phyloP scores from a whole-genome alignment of 35 echinoderm and acorn worm genomes.

The Nesometra sesokonis region DNA sequence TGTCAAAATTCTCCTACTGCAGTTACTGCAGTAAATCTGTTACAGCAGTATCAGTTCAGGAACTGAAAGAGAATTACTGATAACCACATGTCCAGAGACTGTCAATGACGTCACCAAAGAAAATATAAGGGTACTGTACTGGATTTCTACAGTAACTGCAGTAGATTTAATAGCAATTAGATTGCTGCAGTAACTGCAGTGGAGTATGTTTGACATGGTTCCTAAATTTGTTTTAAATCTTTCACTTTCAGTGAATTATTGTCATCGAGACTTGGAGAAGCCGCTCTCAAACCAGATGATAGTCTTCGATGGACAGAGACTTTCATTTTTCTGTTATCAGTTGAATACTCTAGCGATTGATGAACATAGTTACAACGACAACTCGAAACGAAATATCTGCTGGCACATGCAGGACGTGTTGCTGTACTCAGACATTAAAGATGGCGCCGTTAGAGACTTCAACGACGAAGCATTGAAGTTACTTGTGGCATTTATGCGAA shows the following conservation, averaged over 20 bases:
- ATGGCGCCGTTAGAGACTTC: slow-evolving; percentile 24
- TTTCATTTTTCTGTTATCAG: slow-evolving; percentile 63
- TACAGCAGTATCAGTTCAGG: too few relatives aligned
- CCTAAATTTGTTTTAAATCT: not conserved
- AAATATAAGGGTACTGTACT: too few relatives aligned
- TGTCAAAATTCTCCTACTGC: too few relatives aligned
- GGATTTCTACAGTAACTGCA: too few relatives aligned
- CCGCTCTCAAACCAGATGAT: slow-evolving; percentile 51
- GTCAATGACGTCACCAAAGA: too few relatives aligned
- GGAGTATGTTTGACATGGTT: too few relatives aligned
- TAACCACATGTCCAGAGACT: too few relatives aligned
- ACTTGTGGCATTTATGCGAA: slow-evolving; percentile 40
- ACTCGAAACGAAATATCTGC: slow-evolving; percentile 29
- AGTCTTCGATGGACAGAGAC: slow-evolving; percentile 26
- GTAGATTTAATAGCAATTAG: too few relatives aligned
- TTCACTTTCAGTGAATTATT: not conserved
- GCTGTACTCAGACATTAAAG: slow-evolving; percentile 33
- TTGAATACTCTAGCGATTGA: slow-evolving; percentile 55
- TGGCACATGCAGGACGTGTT: slow-evolving; percentile 24
- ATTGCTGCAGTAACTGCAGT: too few relatives aligned
- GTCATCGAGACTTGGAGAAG: slow-evolving; percentile 20
- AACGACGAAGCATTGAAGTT: slow-evolving; percentile 47
- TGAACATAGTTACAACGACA: slow-evolving; percentile 3
- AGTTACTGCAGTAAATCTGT: too few relatives aligned
- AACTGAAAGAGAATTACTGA: too few relatives aligned